Conservation (phyloP, 2,113 vertebrate genomes). For the Brevimyrus niger region DNA sequence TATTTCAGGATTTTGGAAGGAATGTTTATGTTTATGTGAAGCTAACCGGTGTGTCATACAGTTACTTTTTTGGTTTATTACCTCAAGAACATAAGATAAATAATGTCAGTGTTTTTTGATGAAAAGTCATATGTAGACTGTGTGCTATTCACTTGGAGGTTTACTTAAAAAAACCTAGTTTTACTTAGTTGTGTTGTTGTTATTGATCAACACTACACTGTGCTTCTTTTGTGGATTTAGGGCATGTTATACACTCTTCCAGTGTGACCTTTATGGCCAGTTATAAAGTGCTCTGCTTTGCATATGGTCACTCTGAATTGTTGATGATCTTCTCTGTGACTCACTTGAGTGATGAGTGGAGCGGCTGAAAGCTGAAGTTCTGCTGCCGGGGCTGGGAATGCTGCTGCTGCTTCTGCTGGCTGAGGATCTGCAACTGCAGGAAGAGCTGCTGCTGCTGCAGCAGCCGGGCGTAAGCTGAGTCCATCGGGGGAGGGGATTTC, state of each 20-base stretch:
- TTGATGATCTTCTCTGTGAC: slow-evolving; percentile 34
- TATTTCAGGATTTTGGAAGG: not conserved
- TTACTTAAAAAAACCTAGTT: not conserved
- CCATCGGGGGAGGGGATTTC: slow-evolving; percentile 94
- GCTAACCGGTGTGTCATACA: not conserved
- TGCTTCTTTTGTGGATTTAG: not conserved
- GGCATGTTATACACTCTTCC: not conserved
- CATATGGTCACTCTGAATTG: not conserved
- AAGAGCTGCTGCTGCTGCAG: slow-evolving; percentile 98
- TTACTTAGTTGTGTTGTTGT: not conserved
- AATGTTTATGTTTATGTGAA: slow-evolving; percentile 4
- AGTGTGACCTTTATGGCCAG: not conserved
- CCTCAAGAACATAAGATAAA: slow-evolving; percentile 14
- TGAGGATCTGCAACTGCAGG: slow-evolving; percentile 95
- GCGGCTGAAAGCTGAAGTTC: slow-evolving; percentile 75
- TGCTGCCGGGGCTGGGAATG: slow-evolving; percentile 48
- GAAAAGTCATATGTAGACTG: not conserved
- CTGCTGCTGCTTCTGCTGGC: slow-evolving; percentile 86
- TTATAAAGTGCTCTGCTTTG: not conserved
- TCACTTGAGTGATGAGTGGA: slow-evolving; percentile 75
- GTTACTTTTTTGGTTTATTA: slow-evolving; percentile 12
- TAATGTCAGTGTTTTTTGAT: slow-evolving; percentile 5
- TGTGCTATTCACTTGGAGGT: not conserved
- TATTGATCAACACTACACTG: not conserved
- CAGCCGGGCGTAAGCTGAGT: slow-evolving; percentile 88